Percentiles rank a stretch among this genome's conserved stretches.
Evolutionary conservation across 2,113 vertebrate species (phyloP).

Genomic region (Melierax canorus): DNA sequence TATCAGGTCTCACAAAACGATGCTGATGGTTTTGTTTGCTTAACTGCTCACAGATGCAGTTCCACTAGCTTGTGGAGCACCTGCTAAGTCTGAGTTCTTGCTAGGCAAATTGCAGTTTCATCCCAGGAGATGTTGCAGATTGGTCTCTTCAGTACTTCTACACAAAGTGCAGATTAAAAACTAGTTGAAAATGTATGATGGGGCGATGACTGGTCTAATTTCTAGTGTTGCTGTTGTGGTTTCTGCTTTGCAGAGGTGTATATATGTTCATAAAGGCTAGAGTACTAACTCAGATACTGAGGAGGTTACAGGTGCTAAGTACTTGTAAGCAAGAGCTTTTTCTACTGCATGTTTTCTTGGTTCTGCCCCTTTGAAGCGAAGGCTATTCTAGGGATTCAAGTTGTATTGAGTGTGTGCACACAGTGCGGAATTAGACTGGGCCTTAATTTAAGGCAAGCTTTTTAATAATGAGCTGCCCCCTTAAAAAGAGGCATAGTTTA

Average conservation of each 20-base stretch:
- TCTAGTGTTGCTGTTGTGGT: neutral
- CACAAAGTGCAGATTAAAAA: neutral
- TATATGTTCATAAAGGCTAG: accelerated
- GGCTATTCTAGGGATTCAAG: neutral
- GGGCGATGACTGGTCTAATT: neutral
- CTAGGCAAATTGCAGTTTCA: neutral
- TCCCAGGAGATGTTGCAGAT: neutral
- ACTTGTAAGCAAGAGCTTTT: neutral
- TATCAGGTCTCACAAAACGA: neutral
- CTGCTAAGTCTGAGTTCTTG: neutral
- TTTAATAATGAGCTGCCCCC: neutral
- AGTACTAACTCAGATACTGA: neutral
- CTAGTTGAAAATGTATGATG: accelerated
- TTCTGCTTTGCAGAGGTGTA: neutral
- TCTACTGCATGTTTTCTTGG: neutral
- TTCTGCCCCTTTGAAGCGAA: neutral
- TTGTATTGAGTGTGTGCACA: neutral
- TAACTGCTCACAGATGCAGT: neutral
- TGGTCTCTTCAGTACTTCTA: neutral
- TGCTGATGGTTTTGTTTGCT: neutral
- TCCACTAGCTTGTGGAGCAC: neutral
- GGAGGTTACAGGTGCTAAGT: neutral
- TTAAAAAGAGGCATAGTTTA: neutral
- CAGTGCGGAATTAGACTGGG: accelerated
- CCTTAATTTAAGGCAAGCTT: neutral